phyloP scores from a whole-genome alignment of 1,140 invertebrate species.

The Choristoneura fumiferana region DNA sequence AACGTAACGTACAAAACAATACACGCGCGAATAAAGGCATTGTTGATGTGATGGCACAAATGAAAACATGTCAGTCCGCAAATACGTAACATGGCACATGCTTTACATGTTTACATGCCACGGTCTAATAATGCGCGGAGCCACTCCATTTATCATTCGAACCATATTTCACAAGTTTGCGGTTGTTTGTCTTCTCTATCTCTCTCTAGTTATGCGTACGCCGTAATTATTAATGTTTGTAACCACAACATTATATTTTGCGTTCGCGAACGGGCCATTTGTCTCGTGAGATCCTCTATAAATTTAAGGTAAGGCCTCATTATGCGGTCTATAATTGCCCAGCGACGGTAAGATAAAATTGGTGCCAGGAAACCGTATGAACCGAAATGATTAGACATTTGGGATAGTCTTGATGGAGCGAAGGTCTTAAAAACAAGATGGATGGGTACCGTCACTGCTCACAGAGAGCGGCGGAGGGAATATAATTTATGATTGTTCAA shows the following conservation, averaged over 20 bases:
- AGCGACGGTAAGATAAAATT: too few relatives aligned
- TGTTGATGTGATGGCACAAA: not conserved
- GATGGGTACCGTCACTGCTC: not conserved
- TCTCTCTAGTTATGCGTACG: not conserved
- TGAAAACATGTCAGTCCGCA: not conserved
- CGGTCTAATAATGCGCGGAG: constrained; percentile 28
- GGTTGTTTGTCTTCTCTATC: constrained; percentile 22
- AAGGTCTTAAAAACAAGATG: constrained; percentile 6
- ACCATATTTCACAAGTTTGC: constrained; percentile 36
- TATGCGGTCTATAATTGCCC: too few relatives aligned
- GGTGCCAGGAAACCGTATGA: too few relatives aligned
- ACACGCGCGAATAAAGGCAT: too few relatives aligned
- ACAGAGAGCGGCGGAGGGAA: not conserved
- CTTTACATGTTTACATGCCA: constrained; percentile 21
- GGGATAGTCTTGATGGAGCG: not conserved
- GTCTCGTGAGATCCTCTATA: too few relatives aligned
- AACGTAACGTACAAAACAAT: too few relatives aligned
- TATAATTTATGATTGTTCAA: constrained; percentile 1
- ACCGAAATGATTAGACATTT: too few relatives aligned
- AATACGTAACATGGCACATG: not conserved
- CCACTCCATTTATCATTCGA: constrained; percentile 32
- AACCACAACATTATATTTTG: too few relatives aligned
- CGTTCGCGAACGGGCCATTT: too few relatives aligned
- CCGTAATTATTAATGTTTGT: not conserved
- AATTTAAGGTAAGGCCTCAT: too few relatives aligned